Evolutionary conservation across 1,140 invertebrate species (phyloP), one percentile per base, ranked within the genome.

Genomic region (Pachyrhynchus sulphureomaculatus): DNA sequence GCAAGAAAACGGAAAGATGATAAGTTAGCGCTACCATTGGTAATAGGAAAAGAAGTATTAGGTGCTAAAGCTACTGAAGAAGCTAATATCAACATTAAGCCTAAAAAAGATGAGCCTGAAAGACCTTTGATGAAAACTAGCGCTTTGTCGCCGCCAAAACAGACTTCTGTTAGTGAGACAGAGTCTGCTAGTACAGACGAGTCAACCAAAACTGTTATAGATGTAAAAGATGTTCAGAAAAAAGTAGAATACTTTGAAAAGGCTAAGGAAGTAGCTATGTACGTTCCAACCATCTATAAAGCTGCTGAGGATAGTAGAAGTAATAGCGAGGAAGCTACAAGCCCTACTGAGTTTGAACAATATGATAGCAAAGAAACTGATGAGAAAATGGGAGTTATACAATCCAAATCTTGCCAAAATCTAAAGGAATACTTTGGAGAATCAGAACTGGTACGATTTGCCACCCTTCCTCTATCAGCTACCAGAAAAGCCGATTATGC

Each of bases 161-260:
- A 72, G 9, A 75, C 76, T 10, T 83, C 82, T 8, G 73, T 78
- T 2, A 83, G 82, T 71, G 85, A 88, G 71, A 80, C 82, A 0
- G 86, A 88, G 65, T 86, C 84, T 5, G 85, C 79, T n/a, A 86
- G 86, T 67, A 88, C 87, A 0, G 88, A 88, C 61, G 79, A 83
- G 23, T 88, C 87, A 0, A 82, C 83, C 3, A 83, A 77, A 73
- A 88, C 84, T 9, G 86, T 85, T 0, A 84, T 88, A 78, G 73
- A 71, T 49, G 78, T 78, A 52, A 83, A 85, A 51, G 83, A 85
- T 51, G 84, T 90, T 0, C 81, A 82, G 39, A 82, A 84, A 54
- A 91, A 90, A 75, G 87, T 92, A 1, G 85, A 91, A 70, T 91
- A 88, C 75, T 92, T 90, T 69, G 90, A 91, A 74, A 86, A 83